Base-by-base conservation (phyloP, 2,797 vertebrate species). In the Macropodus opercularis region DNA sequence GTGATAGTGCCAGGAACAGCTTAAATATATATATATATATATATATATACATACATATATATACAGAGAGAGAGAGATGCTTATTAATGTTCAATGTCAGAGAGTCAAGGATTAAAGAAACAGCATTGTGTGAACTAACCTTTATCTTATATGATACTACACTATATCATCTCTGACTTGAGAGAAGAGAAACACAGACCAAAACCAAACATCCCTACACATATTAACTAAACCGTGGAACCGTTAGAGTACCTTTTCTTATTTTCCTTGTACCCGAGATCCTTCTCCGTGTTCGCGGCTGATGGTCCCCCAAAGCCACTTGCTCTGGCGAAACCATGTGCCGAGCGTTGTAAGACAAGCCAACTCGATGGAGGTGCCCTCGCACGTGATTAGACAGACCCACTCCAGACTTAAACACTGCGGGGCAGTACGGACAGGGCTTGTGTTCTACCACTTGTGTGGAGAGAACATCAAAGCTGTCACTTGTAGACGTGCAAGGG, bases 361-460 rank as follows among this genome's bases (percentile, higher is more conserved):
- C 96, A 56, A 94, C 94, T 87, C 95, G 91, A 80, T 97, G 94
- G 69, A 97, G 94, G 88, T 97, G 96, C 63, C 96, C 96, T 76
- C 95, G 92, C 55, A 97, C 94, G 2, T 98, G 95, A 90, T 96
- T 96, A 74, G 95, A 98, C 85, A 98, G 89, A 38, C 95, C 94
- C 83, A 96, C 96, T 70, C 95, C 95, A 12, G 96, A 96, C 88
- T 95, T 94, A 86, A 97, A 97, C 48, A 93, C 89, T 68, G 96
- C 95, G 31, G 96, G 95, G 85, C 95, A 96, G 69, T 96, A 96
- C 0, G 95, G 94, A 70, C 95, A 96, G 0, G 88, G 92, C 81
- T 95, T 95, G 74, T 91, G 94, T 74, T 96, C 94, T 22, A 90
- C 89, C 12, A 90, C 93, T 56, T 93, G 85, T 17, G 67, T n/a